Percentiles rank a stretch among this genome's conserved stretches.
These are phyloP conservation scores for Nemapogon koenigi DNA, from an alignment of 2,888 invertebrate genomes.

Conservation along the genomic window DNA sequence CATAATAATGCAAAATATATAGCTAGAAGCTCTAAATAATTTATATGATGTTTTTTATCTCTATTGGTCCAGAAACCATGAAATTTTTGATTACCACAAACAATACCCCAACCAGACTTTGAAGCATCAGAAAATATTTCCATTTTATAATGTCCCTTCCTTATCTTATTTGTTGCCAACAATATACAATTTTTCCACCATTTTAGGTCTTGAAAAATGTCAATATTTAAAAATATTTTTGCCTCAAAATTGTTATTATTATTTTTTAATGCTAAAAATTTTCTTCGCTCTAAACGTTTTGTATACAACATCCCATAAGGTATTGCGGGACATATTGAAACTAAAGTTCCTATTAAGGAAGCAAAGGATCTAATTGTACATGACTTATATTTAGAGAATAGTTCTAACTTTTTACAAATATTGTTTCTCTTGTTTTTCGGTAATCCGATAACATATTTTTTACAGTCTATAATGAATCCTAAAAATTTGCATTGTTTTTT, in stretches of 20 bases:
- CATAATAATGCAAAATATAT: constrained; percentile 6
- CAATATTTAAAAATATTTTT: neutral
- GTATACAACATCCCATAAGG: constrained; percentile 1
- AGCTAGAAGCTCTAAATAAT: constrained; percentile 5
- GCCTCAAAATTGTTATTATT: constrained; percentile 1
- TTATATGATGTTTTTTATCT: constrained; percentile 5
- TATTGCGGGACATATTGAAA: neutral
- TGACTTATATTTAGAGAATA: neutral
- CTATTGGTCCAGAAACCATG: constrained; percentile 8
- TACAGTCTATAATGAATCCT: constrained; percentile 1
- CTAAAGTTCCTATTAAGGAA: neutral
- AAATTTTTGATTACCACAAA: constrained; percentile 4
- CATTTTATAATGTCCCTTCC: neutral
- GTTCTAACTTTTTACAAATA: neutral
- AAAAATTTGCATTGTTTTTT: constrained; percentile 3
- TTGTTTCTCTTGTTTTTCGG: neutral
- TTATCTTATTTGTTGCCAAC: constrained; percentile 1
- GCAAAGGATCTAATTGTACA: neutral
- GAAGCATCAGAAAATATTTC: constrained; percentile 9
- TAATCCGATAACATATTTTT: neutral
- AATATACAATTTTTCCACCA: constrained; percentile 4
- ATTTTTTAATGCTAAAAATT: neutral
- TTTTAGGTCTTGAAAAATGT: neutral
- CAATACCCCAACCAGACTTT: constrained; percentile 7
- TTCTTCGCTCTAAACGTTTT: neutral